Percentiles rank a stretch among this genome's conserved stretches.
phyloP scores from a whole-genome alignment of 2,888 invertebrate genomes.

The Tetranychus truncatus region DNA sequence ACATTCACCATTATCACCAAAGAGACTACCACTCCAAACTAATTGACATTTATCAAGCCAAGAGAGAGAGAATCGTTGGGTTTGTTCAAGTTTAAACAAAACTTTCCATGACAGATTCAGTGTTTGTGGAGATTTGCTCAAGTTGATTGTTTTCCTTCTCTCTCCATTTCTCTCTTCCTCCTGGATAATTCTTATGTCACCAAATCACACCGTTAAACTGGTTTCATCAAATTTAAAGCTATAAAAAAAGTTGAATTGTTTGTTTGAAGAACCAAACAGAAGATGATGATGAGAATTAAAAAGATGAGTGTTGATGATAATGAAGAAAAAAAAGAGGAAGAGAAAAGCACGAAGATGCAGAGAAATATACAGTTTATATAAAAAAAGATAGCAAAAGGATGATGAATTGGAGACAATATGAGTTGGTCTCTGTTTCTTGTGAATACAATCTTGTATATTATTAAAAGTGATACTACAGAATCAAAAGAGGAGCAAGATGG shows the following conservation, averaged over 20 bases:
- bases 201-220: neutral
- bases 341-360: neutral
- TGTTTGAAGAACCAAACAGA: neutral
- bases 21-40: neutral
- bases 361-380: neutral
- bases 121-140: neutral
- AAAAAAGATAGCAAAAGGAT: constrained; percentile 3
- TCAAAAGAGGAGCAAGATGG: neutral
- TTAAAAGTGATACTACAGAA: constrained; percentile 3
- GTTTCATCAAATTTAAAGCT: neutral
- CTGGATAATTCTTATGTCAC: neutral
- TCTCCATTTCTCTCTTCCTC: neutral
- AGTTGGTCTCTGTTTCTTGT: neutral
- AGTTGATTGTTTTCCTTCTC: neutral
- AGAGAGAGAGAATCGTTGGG: neutral
- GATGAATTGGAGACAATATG: constrained; percentile 1
- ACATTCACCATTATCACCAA: neutral
- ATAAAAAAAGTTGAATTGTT: neutral
- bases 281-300: neutral
- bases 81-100: neutral
- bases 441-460: neutral
- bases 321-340: neutral
- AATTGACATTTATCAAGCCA: neutral
- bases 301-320: neutral
- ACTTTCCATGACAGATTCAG: neutral